Percentiles rank a stretch among this genome's conserved stretches.
These are phyloP conservation scores for Aphodius granarius DNA, from an alignment of 2,888 invertebrate species.

Conservation along the genomic window DNA sequence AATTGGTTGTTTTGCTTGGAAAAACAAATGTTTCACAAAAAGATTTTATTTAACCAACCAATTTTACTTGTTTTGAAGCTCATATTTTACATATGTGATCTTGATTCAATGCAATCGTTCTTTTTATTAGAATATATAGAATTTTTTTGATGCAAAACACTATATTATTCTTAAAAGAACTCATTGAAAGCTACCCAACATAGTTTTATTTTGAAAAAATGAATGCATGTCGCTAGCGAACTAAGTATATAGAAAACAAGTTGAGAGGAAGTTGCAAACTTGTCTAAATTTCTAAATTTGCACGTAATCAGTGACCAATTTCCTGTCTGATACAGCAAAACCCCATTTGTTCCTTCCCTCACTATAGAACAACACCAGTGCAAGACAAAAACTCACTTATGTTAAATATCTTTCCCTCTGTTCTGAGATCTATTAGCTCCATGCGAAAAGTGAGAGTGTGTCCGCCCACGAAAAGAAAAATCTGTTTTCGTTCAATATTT, in stretches of 20 bases:
- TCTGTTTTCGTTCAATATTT: constrained; percentile 1
- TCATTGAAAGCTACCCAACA: too few relatives aligned
- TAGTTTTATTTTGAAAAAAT: too few relatives aligned
- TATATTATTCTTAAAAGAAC: too few relatives aligned
- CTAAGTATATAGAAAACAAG: not conserved
- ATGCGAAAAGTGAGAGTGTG: constrained; percentile 17
- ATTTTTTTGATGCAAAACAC: too few relatives aligned
- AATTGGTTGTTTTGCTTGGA: too few relatives aligned
- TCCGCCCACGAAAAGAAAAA: constrained; percentile 14
- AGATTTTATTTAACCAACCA: too few relatives aligned
- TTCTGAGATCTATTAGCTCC: not conserved
- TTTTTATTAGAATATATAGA: too few relatives aligned
- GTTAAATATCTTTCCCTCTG: not conserved
- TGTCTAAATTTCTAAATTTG: not conserved
- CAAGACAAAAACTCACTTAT: not conserved
- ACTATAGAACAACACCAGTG: not conserved
- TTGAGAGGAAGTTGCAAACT: not conserved
- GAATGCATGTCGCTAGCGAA: too few relatives aligned
- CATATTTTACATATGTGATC: too few relatives aligned
- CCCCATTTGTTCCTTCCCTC: not conserved
- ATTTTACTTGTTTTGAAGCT: too few relatives aligned
- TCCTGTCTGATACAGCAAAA: not conserved
- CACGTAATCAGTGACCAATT: not conserved
- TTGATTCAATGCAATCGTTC: too few relatives aligned
- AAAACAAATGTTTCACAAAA: too few relatives aligned